Conservation (phyloP, 1,140 invertebrate species). For the Apis laboriosa region DNA sequence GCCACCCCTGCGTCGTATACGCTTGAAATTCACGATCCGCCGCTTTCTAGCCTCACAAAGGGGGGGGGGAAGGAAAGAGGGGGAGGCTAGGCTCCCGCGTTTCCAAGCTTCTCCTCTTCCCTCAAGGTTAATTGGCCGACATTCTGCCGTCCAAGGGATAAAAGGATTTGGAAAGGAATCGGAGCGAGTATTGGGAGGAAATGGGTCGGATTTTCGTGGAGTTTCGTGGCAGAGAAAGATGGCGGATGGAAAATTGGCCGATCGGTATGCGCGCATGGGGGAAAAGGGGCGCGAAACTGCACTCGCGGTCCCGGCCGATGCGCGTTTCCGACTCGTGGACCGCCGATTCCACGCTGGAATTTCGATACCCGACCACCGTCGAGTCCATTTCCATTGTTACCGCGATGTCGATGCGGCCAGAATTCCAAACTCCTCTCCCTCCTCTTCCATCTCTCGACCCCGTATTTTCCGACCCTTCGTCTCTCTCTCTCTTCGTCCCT, state of each 20-base stretch:
- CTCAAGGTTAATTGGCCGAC: conserved; percentile 27
- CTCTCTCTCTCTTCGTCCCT: conserved; percentile 24
- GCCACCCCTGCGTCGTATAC: background rate
- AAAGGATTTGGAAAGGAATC: no score
- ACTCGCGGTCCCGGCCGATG: conserved; percentile 37
- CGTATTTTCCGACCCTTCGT: conserved; percentile 46
- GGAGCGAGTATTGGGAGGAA: no score
- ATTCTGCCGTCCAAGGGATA: no score
- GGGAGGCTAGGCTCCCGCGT: background rate
- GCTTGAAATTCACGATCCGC: conserved; percentile 53
- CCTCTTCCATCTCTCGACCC: conserved; percentile 49
- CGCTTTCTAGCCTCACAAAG: background rate
- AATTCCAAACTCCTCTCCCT: conserved; percentile 50
- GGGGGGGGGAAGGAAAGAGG: no score
- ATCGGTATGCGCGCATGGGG: conserved; percentile 62
- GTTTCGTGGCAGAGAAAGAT: no score
- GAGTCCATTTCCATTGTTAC: conserved; percentile 68
- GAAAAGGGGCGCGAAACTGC: conserved; percentile 63
- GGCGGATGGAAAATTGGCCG: conserved; percentile 59
- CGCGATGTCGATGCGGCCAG: conserved; percentile 44
- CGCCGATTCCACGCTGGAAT: conserved; percentile 64
- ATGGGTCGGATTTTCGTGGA: background rate
- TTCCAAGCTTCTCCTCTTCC: background rate
- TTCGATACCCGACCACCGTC: conserved; percentile 49
- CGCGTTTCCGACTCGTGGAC: conserved; percentile 44